phyloP scores from a whole-genome alignment of 2,797 vertebrate genomes.

The Aquila chrysaetos region DNA sequence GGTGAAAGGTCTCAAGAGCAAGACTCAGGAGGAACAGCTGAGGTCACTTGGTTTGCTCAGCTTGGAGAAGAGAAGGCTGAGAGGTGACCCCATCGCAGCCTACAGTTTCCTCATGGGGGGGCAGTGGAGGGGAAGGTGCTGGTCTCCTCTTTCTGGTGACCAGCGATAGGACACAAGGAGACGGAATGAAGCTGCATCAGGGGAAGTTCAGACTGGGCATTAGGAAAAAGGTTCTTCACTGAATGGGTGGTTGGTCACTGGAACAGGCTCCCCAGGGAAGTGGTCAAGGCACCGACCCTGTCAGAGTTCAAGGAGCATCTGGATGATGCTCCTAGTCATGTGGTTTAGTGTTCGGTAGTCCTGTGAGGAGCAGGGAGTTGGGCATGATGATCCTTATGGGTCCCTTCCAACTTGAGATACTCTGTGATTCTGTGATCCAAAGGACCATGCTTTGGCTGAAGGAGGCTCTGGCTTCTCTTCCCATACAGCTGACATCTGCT shows the following conservation, averaged over 20 bases:
- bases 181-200: too few relatives aligned
- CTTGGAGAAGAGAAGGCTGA: neutral
- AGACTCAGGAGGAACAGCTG: neutral
- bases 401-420: neutral
- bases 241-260: too few relatives aligned
- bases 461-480: neutral
- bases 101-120: fast-evolving
- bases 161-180: too few relatives aligned
- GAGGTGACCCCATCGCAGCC: neutral
- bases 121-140: neutral
- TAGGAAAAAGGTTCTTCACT: too few relatives aligned
- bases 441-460: neutral
- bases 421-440: neutral
- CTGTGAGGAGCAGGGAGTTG: neutral
- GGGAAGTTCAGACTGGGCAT: too few relatives aligned
- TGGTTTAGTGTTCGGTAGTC: neutral
- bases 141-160: neutral
- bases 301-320: neutral
- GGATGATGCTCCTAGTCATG: neutral
- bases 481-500: neutral
- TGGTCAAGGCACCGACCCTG: neutral
- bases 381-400: fast-evolving
- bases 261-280: neutral
- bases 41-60: too few relatives aligned
- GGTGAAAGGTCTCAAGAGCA: neutral